phyloP scores from a whole-genome alignment of 2,888 invertebrate species.

The Ochropacha duplaris region DNA sequence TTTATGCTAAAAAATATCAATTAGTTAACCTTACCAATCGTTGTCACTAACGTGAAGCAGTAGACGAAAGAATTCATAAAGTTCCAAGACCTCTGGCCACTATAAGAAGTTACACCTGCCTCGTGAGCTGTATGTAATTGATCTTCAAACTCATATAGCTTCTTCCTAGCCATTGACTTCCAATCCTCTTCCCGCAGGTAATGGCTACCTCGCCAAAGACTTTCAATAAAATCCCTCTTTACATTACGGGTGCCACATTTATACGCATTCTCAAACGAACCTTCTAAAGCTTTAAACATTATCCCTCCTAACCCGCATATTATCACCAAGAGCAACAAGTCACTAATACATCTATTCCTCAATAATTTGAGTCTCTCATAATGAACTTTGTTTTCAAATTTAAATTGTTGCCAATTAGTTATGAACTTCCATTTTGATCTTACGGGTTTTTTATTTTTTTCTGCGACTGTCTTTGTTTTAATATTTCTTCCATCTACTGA shows the following conservation, averaged over 20 bases:
- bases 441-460: slow-evolving; percentile 44
- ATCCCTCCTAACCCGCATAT: slow-evolving; percentile 91
- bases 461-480: slow-evolving; percentile 38
- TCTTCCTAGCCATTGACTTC: slow-evolving; percentile 92
- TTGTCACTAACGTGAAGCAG: slow-evolving; percentile 93
- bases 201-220: slow-evolving; percentile 91
- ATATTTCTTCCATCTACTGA: slow-evolving; percentile 40
- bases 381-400: slow-evolving; percentile 81
- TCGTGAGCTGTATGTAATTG: slow-evolving; percentile 93
- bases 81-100: slow-evolving; percentile 93
- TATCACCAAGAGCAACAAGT: slow-evolving; percentile 86
- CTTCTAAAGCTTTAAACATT: slow-evolving; percentile 91
- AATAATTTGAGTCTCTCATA: slow-evolving; percentile 78
- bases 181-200: slow-evolving; percentile 93
- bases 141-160: slow-evolving; percentile 92
- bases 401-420: slow-evolving; percentile 83
- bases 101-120: slow-evolving; percentile 91
- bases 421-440: slow-evolving; percentile 71
- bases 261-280: slow-evolving; percentile 92
- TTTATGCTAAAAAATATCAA: slow-evolving; percentile 1
- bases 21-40: slow-evolving; percentile 89
- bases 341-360: slow-evolving; percentile 86
- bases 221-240: slow-evolving; percentile 92
- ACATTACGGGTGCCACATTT: slow-evolving; percentile 94
- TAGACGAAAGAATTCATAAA: slow-evolving; percentile 94